Evolutionary conservation across 2,888 invertebrate species (phyloP), one percentile per base, ranked within the genome.

Genomic region (Erebia ligea): DNA sequence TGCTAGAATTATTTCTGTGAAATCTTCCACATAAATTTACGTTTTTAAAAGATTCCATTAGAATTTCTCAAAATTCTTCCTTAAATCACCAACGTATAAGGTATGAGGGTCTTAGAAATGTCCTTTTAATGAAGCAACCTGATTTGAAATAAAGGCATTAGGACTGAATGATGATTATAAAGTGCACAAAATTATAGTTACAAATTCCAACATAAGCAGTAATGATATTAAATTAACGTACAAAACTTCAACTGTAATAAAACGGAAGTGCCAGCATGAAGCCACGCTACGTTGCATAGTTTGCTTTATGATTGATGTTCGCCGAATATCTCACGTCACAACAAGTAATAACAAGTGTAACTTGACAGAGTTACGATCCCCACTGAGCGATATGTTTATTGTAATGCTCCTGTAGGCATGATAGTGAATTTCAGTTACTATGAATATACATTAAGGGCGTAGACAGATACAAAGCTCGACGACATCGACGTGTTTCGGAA

Each of bases 361-460:
- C 76, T 78, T 75, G 79, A 77, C 75, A 78, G 80, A 78, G 86
- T 86, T 86, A 86, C 81, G 84, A 83, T 81, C 79, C 86, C 85
- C 76, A 81, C 81, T 82, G 87, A 84, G 86, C 83, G 84, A 86
- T 83, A 80, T 81, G 81, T 84, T 81, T 81, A 84, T 84, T 80
- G 75, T 70, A 84, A 81, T 82, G 77, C 84, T 85, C 83, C 84
- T 84, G 79, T 80, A 85, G 85, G 86, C 81, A 84, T 85, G 86
- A 85, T 86, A 84, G 82, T 82, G 81, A 81, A 82, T 75, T 81
- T 78, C 76, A 76, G 59, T 40, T 52, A 75, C 80, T 76, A 76
- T 75, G 72, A 68, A 76, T 75, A 73, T 68, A 75, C 52, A 61
- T 67, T 58, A 45, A 45, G 45, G 45, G 13, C 45, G 13, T 11